Evolutionary conservation across 1,140 invertebrate species (phyloP), one percentile per base, ranked within the genome.

Genomic region (Psix sp.): DNA sequence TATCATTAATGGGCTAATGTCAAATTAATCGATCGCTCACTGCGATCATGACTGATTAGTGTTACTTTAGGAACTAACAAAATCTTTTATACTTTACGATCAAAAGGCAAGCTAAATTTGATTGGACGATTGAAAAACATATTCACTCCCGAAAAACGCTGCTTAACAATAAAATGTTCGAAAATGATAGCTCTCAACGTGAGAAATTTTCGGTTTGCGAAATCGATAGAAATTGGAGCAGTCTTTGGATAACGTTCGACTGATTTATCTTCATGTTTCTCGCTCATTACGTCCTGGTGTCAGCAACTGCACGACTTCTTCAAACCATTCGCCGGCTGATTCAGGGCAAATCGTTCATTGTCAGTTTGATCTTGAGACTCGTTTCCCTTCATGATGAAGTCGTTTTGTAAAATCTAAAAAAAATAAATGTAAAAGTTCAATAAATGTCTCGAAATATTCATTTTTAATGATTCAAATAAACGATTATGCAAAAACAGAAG

Each of bases 381-480:
- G 77, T 87, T 90, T 42, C 88, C 91, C 74, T 89, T 90, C 74
- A 92, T 89, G 43, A 92, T 81, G 82, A 91, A 91, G 80, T 92
- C 91, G 74, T 92, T 92, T 77, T 92, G 88, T 43, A 92, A 88
- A 81, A 92, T 92, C 91, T 92, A 82, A 7, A 72, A 62, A n/a
- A 29, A 3, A n/a, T 10, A 1, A 24, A 5, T 24, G 4, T 29
- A 7, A 29, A 10, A 29, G 2, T n/a, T 29, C 26, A 29, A 10
- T 29, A 7, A 29, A 10, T 29, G n/a, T n/a, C 4, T 5, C 21
- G 9, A 24, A 9, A 5, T 24, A 24, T 24, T 24, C 4, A 24
- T 24, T 24, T 24, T 24, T 24, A 24, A 24, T 24, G 9, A 24
- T 9, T 24, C 21, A 24, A 24, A 24, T 5, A 24, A 4, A 24